Evolutionary conservation across 2,797 vertebrate genomes (phyloP).

Genomic region (Sebastes hubbsi): DNA sequence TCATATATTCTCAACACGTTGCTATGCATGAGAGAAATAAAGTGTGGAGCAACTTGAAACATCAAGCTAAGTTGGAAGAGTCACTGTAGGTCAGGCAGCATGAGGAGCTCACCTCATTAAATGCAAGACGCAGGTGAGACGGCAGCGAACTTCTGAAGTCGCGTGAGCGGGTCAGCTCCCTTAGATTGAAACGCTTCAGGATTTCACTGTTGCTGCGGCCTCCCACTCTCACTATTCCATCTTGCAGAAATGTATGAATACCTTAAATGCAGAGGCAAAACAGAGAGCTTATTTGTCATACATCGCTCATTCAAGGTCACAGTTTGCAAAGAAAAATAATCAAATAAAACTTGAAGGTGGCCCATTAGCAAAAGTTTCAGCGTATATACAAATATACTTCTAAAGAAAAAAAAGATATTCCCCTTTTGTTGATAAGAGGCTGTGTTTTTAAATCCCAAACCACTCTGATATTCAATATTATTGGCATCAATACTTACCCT

Average conservation of each 20-base stretch:
- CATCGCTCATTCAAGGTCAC: neutral
- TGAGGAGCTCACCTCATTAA: constrained; percentile 75
- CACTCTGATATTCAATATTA: neutral
- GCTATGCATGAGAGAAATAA: neutral
- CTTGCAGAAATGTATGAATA: constrained; percentile 83
- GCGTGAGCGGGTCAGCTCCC: constrained; percentile 78
- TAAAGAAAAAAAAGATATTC: neutral
- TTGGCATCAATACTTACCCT: constrained; percentile 82
- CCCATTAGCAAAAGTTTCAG: neutral
- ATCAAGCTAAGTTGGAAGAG: neutral
- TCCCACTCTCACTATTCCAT: constrained; percentile 90
- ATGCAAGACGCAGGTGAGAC: constrained; percentile 75
- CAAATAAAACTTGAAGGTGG: neutral
- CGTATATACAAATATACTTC: neutral
- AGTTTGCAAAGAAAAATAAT: neutral
- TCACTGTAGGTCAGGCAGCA: neutral
- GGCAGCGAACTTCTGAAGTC: constrained; percentile 69
- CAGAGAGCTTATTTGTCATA: neutral
- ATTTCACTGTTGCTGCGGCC: constrained; percentile 90
- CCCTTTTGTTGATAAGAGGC: neutral
- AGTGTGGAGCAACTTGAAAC: neutral
- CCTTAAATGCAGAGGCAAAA: constrained; percentile 73
- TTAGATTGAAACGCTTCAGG: constrained; percentile 87
- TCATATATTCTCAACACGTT: neutral
- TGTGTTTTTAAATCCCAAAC: neutral